A percentile compares a stretch with the other conserved stretches of the same genome.
Conservation (phyloP, 2,113 vertebrate genomes). For the Benitochromis conjunctus region DNA sequence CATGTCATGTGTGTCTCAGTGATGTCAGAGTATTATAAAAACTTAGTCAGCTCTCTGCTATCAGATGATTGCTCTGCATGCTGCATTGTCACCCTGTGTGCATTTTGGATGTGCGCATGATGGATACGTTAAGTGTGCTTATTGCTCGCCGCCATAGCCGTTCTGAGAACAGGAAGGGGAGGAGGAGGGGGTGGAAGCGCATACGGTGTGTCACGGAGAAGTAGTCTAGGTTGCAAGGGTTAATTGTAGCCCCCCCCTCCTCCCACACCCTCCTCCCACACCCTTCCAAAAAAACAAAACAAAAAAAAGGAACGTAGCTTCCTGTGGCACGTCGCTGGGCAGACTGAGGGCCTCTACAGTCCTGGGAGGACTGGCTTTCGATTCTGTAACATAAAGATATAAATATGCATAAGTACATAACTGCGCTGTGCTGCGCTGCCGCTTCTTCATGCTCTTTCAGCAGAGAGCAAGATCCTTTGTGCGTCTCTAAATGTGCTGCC, state of each 20-base stretch:
- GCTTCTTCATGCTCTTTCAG: background rate
- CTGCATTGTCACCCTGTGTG: constrained; percentile 8
- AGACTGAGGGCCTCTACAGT: constrained; percentile 20
- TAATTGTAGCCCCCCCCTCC: constrained; percentile 34
- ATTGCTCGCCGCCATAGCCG: background rate
- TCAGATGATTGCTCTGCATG: constrained; percentile 43
- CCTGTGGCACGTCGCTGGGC: constrained; percentile 39
- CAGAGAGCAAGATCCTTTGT: background rate
- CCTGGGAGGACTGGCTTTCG: background rate
- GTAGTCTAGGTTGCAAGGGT: constrained; percentile 44
- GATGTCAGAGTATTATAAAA: constrained; percentile 85
- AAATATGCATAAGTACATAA: background rate
- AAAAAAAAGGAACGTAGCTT: constrained; percentile 14
- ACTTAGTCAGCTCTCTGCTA: constrained; percentile 74
- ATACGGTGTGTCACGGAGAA: constrained; percentile 13
- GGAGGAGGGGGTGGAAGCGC: background rate
- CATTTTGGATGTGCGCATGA: constrained; percentile 13
- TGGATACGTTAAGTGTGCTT: background rate
- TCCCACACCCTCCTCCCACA: background rate
- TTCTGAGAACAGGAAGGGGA: background rate
- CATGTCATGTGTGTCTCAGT: constrained; percentile 91
- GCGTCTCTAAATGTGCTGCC: background rate
- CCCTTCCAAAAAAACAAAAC: background rate
- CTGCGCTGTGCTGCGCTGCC: background rate
- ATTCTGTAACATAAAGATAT: background rate